phyloP scores from a whole-genome alignment of 92 coral and sea anemone species.

The Actinernus sp. region DNA sequence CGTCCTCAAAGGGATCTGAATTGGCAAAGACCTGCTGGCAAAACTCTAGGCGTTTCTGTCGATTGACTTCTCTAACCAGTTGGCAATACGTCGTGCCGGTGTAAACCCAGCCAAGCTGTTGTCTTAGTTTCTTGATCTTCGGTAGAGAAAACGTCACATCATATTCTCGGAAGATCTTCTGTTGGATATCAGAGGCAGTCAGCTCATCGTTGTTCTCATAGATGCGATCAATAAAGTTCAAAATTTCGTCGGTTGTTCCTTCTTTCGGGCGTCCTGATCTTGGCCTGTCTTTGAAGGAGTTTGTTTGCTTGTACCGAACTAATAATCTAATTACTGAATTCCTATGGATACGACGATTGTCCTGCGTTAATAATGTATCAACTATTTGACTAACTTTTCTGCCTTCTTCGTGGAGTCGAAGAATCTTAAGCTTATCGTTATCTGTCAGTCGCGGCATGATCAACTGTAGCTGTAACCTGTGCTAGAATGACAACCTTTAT shows the following conservation, averaged over 20 bases:
- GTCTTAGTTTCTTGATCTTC: slow-evolving; percentile 10
- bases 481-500: too few relatives aligned
- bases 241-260: slow-evolving; percentile 11
- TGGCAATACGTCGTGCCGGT: slow-evolving; percentile 35
- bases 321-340: slow-evolving; percentile 38
- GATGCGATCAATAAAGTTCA: slow-evolving; percentile 36
- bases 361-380: slow-evolving; percentile 13
- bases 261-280: slow-evolving; percentile 25
- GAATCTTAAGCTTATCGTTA: slow-evolving; percentile 36
- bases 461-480: too few relatives aligned
- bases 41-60: slow-evolving; percentile 19
- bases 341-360: slow-evolving; percentile 25
- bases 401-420: slow-evolving; percentile 35
- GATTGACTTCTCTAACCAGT: slow-evolving; percentile 24
- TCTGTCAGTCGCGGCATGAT: slow-evolving; percentile 34
- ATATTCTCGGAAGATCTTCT: slow-evolving; percentile 9
- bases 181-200: slow-evolving; percentile 29
- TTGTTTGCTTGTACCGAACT: slow-evolving; percentile 27
- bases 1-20: slow-evolving; percentile 54
- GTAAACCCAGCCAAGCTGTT: slow-evolving; percentile 24
- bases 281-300: slow-evolving; percentile 20
- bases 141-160: slow-evolving; percentile 11
- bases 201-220: slow-evolving; percentile 68
- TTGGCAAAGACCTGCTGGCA: background rate
- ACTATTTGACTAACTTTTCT: slow-evolving; percentile 35